These are phyloP conservation scores for Myopa tessellatipennis DNA, from an alignment of 2,888 invertebrate genomes.

Conservation along the genomic window DNA sequence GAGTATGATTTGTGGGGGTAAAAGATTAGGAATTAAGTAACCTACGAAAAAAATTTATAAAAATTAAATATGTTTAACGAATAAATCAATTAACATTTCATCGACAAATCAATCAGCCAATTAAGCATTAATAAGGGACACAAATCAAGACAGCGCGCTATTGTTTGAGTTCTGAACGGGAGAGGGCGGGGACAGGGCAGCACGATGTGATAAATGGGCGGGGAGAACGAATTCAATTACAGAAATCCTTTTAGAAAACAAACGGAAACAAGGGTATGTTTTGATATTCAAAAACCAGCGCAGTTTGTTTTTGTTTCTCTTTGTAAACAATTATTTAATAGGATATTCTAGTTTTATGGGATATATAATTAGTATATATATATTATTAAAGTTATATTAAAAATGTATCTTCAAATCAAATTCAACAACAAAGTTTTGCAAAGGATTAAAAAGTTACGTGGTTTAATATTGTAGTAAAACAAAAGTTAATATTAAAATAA, in stretches of 20 bases:
- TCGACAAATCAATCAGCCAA: constrained; percentile 20
- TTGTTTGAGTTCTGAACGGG: background rate
- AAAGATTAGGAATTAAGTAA: constrained; percentile 68
- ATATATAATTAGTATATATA: no score
- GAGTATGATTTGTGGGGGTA: constrained; percentile 53
- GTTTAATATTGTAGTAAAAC: no score
- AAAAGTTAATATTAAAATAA: constrained; percentile 14
- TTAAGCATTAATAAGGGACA: constrained; percentile 3
- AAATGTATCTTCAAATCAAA: no score
- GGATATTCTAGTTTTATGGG: no score
- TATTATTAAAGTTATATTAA: no score
- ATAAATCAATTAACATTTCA: constrained; percentile 45
- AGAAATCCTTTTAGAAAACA: background rate
- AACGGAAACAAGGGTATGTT: background rate
- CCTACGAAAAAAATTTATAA: constrained; percentile 67
- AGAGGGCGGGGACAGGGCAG: background rate
- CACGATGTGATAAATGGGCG: background rate
- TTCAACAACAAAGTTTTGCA: no score
- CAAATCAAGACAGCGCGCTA: background rate
- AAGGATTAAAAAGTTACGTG: no score
- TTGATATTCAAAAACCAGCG: background rate
- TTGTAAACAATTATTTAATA: constrained; percentile 10
- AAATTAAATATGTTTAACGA: constrained; percentile 43
- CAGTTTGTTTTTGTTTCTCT: background rate
- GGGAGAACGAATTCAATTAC: background rate